Base-by-base conservation (phyloP, 2,888 invertebrate genomes). In the Drosophila monieri region DNA sequence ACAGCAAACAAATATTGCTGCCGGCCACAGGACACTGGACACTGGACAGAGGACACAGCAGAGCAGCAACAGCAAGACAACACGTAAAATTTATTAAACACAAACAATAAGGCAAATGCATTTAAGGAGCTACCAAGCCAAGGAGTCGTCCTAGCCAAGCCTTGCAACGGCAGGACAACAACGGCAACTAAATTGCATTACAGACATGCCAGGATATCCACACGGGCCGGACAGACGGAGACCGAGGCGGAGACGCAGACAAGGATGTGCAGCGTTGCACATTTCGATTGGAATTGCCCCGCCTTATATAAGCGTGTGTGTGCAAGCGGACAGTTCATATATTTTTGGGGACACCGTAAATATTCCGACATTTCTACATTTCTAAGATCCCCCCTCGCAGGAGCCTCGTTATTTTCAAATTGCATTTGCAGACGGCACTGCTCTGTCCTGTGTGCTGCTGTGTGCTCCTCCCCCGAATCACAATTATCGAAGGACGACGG, bases 71-170 rank as follows among this genome's bases (percentile, higher is more conserved):
- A 77, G 69, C 65, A 85, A 79, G 76, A 73, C 77, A 78, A 74
- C 77, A 80, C 76, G 71, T 72, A 85, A 80, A 89, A 90, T 88
- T 89, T 88, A 88, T 88, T 85, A 87, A 83, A 85, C 84, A 85
- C 84, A 85, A 85, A 85, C 87, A 85, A 85, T 85, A 85, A 87
- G 78, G 80, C 80, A 88, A 88, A 85, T 88, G 88, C 84, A 81
- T 88, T 84, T 77, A 84, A 87, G 89, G 85, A 81, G 71, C 41
- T 18, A n/a, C 21, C 37, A 43, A 30, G 35, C 21, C 10, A 47
- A 39, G 14, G 44, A 15, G 6, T 47, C 8, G 6, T 47, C 8
- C 37, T 6, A 43, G 37, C 39, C 44, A 23, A 49, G 66, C 71
- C 60, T 64, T 71, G 54, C 73, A 23, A 32, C 30, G 23, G 48